phyloP scores from a whole-genome alignment of 2,888 invertebrate genomes.

The Drosophila suboccidentalis region DNA sequence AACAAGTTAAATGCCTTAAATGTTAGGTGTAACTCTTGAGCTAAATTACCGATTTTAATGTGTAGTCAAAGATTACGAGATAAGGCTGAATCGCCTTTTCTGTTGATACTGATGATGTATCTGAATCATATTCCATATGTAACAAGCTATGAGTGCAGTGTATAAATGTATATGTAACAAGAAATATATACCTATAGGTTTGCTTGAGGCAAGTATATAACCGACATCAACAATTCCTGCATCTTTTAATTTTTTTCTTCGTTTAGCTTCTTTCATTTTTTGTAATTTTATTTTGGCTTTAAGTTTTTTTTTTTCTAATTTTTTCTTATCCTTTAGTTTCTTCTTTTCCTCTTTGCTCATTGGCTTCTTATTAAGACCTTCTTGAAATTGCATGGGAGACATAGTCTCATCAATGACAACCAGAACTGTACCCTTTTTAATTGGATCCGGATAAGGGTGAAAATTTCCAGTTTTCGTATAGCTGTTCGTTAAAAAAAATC shows the following conservation, averaged over 20 bases:
- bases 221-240: slow-evolving; percentile 75
- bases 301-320: slow-evolving; percentile 66
- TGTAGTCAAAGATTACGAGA: no score
- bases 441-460: slow-evolving; percentile 86
- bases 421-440: slow-evolving; percentile 86
- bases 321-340: slow-evolving; percentile 68
- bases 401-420: slow-evolving; percentile 86
- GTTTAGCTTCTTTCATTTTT: slow-evolving; percentile 73
- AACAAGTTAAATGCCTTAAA: no score
- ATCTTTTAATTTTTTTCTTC: slow-evolving; percentile 72
- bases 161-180: no score
- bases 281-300: slow-evolving; percentile 66
- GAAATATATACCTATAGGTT: slow-evolving; percentile 69
- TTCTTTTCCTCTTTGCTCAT: slow-evolving; percentile 81
- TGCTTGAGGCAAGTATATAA: slow-evolving; percentile 62
- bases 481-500: slow-evolving; percentile 48
- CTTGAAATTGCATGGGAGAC: slow-evolving; percentile 84
- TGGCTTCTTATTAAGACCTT: slow-evolving; percentile 67
- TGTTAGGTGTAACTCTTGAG: no score
- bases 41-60: no score
- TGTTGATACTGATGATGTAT: no score
- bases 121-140: no score
- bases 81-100: no score
- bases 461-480: slow-evolving; percentile 82
- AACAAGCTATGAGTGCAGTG: no score